Evolutionary conservation across 2,888 invertebrate genomes (phyloP), one percentile per base, ranked within the genome.

Genomic region (Cephus pulcher): DNA sequence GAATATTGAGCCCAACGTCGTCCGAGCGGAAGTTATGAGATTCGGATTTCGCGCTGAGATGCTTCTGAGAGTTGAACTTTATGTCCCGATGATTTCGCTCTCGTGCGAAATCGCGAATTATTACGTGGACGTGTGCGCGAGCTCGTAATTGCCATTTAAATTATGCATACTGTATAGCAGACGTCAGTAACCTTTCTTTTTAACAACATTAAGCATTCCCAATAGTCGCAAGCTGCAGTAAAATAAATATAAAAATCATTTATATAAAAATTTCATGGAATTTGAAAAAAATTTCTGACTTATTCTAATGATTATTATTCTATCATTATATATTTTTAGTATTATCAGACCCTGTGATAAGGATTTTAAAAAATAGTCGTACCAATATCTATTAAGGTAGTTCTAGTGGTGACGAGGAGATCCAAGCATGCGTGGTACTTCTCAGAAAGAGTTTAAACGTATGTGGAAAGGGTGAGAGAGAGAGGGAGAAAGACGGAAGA

Each of bases 1-100:
- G 90, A 90, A 91, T 91, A 91, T 91, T 91, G 91, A 90, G 90
- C 88, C 89, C 86, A 88, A 88, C 87, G 85, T 85, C 89, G 84
- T 78, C 90, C 86, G 86, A 89, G 87, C 88, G 90, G 89, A 91
- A 91, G 91, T 90, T 91, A 91, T 91, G 91, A 91, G 89, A 91
- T 91, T 89, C 88, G 87, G 86, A 89, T 89, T 88, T 83, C 88
- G 81, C 82, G 84, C 71, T 71, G 74, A 23, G 74, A 35, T 34
- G 74, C 74, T 74, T 34, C 32, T 35, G 35, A 33, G 56, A 30
- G 34, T 30, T 80, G 76, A 83, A 81, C 82, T 84, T 84, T 84
- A 84, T 84, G 83, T 85, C 81, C 83, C 83, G 83, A 80, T 80
- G 83, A 82, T 80, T 85, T 81, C 82, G 84, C 84, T 83, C 84